A percentile compares a stretch with the other conserved stretches of the same genome.
Conservation (phyloP, 2,113 vertebrate species). For the Pungitius pungitius region DNA sequence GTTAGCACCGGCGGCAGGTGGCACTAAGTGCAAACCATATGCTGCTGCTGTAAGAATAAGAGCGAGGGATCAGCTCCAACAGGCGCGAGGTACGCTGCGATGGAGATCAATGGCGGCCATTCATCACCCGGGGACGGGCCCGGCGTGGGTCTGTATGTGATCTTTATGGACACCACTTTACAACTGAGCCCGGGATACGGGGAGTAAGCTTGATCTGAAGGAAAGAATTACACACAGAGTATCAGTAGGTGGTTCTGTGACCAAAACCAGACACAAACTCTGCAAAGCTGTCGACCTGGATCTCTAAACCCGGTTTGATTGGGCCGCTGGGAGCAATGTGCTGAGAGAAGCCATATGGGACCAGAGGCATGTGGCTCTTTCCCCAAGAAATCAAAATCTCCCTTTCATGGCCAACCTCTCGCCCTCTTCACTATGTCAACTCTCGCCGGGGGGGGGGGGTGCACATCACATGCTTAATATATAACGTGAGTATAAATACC, state of each 20-base stretch:
- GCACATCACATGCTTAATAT: background rate
- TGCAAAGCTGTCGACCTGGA: slow-evolving; percentile 34
- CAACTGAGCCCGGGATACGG: slow-evolving; percentile 14
- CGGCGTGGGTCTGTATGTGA: slow-evolving; percentile 60
- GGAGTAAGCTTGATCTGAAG: slow-evolving; percentile 23
- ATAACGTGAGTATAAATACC: slow-evolving; percentile 16
- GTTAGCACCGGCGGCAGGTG: slow-evolving; percentile 73
- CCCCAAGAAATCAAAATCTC: slow-evolving; percentile 64
- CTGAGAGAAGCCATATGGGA: slow-evolving; percentile 46
- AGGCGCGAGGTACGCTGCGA: slow-evolving; percentile 52
- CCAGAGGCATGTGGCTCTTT: slow-evolving; percentile 50
- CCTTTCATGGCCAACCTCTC: slow-evolving; percentile 43
- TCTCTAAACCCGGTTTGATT: slow-evolving; percentile 38
- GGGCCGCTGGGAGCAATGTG: slow-evolving; percentile 46
- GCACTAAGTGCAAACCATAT: slow-evolving; percentile 75
- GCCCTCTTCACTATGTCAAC: slow-evolving; percentile 8
- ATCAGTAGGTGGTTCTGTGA: slow-evolving; percentile 20
- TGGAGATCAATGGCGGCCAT: slow-evolving; percentile 75
- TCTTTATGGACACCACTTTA: slow-evolving; percentile 55
- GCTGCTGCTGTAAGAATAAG: slow-evolving; percentile 63
- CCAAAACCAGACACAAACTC: slow-evolving; percentile 25
- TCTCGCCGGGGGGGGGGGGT: background rate
- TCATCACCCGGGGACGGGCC: slow-evolving; percentile 68
- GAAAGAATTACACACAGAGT: slow-evolving; percentile 7
- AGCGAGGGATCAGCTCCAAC: slow-evolving; percentile 65